Conservation (phyloP, 2,888 invertebrate genomes). For the Dicycla oo region DNA sequence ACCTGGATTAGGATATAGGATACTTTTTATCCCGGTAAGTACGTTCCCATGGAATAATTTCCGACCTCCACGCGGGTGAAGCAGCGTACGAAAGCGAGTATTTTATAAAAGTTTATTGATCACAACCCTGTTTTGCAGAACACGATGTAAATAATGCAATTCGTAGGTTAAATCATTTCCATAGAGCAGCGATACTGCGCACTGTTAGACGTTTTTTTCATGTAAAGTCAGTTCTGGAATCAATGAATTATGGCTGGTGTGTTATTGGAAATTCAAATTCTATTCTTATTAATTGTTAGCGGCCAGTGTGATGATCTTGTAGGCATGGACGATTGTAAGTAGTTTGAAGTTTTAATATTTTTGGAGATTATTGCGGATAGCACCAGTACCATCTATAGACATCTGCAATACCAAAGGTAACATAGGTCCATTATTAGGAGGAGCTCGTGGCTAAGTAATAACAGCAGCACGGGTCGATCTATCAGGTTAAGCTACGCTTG, state of each 20-base stretch:
- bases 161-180: neutral
- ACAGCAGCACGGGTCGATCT: too few relatives aligned
- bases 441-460: too few relatives aligned
- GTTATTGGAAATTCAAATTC: neutral
- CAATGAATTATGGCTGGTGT: conserved; percentile 5
- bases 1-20: too few relatives aligned
- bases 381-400: too few relatives aligned
- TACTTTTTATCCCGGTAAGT: too few relatives aligned
- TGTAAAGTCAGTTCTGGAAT: neutral
- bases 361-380: neutral
- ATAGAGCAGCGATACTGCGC: neutral
- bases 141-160: neutral
- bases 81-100: too few relatives aligned
- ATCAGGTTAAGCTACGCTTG: too few relatives aligned
- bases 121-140: conserved; percentile 8
- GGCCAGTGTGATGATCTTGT: conserved; percentile 19
- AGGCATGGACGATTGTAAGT: conserved; percentile 49
- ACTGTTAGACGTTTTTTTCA: neutral
- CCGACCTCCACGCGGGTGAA: too few relatives aligned
- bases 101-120: neutral
- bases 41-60: too few relatives aligned
- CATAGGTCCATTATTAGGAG: too few relatives aligned
- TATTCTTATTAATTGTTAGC: conserved; percentile 12
- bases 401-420: too few relatives aligned
- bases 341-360: neutral